Conservation (phyloP, 2,113 vertebrate genomes). For the Scomber colias region DNA sequence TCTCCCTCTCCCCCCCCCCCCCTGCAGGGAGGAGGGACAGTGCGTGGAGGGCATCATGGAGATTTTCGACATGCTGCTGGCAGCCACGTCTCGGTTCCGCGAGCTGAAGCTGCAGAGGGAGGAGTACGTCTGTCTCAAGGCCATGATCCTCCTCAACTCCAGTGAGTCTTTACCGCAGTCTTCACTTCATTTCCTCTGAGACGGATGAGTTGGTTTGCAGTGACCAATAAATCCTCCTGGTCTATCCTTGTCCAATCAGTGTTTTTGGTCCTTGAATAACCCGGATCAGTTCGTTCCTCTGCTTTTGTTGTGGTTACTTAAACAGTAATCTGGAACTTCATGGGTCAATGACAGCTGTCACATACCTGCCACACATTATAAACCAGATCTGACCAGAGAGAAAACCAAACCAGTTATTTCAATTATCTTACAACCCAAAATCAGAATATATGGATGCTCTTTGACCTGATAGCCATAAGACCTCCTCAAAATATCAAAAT, state of each 20-base stretch:
- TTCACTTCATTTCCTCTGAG: not conserved
- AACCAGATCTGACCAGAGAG: not conserved
- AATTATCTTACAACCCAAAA: not conserved
- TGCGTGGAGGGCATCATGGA: conserved; percentile 99
- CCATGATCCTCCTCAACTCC: conserved; percentile 98
- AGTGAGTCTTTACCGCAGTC: conserved; percentile 86
- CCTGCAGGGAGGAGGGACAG: conserved; percentile 92
- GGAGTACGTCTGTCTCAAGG: conserved; percentile 98
- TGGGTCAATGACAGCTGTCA: not conserved
- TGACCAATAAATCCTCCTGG: not conserved
- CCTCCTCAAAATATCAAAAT: not conserved
- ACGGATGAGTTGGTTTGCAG: not conserved
- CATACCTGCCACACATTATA: not conserved
- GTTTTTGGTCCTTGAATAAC: conserved; percentile 6
- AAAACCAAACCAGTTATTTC: not conserved
- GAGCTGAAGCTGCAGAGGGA: conserved; percentile 96
- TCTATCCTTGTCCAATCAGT: not conserved
- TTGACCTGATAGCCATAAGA: not conserved
- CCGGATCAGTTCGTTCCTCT: conserved; percentile 12
- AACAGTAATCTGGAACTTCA: not conserved
- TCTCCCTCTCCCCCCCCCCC: too few relatives aligned
- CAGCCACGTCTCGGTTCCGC: conserved; percentile 93
- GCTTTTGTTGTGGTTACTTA: conserved; percentile 9
- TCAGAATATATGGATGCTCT: not conserved
- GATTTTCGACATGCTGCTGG: conserved; percentile 98